Conservation (phyloP, 2,113 vertebrate genomes). For the Notothenia coriiceps region DNA sequence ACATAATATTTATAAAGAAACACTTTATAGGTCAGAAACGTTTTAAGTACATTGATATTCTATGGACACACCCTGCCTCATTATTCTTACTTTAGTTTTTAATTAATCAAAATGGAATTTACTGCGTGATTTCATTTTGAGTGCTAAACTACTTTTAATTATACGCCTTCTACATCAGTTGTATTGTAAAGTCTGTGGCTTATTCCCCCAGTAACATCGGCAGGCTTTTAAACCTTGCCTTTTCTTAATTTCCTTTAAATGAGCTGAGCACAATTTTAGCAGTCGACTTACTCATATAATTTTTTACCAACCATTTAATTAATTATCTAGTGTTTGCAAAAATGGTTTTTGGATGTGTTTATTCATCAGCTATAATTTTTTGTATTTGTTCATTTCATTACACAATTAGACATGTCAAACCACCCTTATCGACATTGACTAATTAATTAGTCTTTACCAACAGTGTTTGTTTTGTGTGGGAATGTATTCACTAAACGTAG, state of each 20-base stretch:
- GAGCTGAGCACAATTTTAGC: background rate
- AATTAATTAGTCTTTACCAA: background rate
- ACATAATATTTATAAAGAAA: background rate
- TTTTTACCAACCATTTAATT: background rate
- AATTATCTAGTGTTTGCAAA: constrained; percentile 21
- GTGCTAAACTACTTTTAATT: background rate
- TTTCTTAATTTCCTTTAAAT: background rate
- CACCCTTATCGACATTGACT: background rate
- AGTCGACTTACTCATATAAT: background rate
- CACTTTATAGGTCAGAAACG: background rate
- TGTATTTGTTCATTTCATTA: background rate
- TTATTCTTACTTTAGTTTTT: background rate
- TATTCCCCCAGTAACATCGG: background rate
- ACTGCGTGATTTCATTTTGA: background rate
- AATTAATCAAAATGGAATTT: background rate
- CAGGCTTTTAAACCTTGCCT: background rate
- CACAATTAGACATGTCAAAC: background rate
- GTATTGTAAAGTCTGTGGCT: background rate
- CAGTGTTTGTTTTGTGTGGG: background rate
- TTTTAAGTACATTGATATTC: background rate
- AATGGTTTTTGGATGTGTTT: background rate
- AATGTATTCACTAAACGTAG: background rate
- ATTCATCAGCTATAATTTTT: background rate
- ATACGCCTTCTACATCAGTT: background rate
- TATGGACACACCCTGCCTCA: background rate